phyloP scores from a whole-genome alignment of 2,888 invertebrate genomes.

The Eretmocerus hayati region DNA sequence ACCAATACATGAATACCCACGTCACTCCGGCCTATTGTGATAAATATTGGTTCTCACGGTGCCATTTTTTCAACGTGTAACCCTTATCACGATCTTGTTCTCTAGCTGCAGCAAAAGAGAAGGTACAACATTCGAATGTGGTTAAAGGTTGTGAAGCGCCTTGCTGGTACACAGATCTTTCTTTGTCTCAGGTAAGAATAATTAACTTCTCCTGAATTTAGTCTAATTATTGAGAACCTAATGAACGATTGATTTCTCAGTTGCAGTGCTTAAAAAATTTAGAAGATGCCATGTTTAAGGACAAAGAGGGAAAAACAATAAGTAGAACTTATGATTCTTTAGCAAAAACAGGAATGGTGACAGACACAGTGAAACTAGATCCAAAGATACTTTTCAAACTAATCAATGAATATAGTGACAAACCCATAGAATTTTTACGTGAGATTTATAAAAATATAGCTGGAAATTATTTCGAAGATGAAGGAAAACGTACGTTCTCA shows the following conservation, averaged over 20 bases:
- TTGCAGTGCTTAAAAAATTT: conserved; percentile 32
- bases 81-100: too few species aligned
- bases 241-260: conserved; percentile 26
- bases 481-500: conserved; percentile 32
- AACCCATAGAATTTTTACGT: conserved; percentile 34
- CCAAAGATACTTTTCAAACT: conserved; percentile 30
- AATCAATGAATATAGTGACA: conserved; percentile 26
- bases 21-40: too few species aligned
- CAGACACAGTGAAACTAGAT: conserved; percentile 30
- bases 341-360: conserved; percentile 35
- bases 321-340: conserved; percentile 31
- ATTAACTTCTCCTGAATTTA: too few species aligned
- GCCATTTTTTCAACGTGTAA: too few species aligned
- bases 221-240: too few species aligned
- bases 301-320: conserved; percentile 34
- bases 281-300: conserved; percentile 31
- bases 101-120: background rate
- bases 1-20: too few species aligned
- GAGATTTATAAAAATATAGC: conserved; percentile 36
- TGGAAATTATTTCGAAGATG: conserved; percentile 37
- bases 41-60: too few species aligned
- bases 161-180: conserved; percentile 35
- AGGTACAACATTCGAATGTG: too few species aligned
- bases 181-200: conserved; percentile 30
- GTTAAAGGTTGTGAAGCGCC: conserved; percentile 18